Evolutionary conservation across 2,113 vertebrate genomes (phyloP), one percentile per base, ranked within the genome.

Genomic region (Nothocercus julius): DNA sequence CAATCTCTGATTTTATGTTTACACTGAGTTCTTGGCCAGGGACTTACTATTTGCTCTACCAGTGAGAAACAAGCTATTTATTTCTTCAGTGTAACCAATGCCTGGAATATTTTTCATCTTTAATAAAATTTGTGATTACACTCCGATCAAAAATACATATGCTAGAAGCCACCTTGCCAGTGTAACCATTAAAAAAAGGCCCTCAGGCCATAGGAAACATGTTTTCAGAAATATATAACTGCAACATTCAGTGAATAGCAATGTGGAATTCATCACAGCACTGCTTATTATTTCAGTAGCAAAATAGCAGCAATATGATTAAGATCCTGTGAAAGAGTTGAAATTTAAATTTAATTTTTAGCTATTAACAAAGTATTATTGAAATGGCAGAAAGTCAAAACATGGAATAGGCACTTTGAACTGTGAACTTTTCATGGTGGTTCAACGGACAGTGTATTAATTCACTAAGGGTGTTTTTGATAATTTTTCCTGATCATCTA

Each of bases 321-420:
- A 84, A 86, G 40, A 64, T 40, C n/a, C 56, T 45, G 49, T 5
- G 63, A 28, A 4, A 13, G 69, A 84, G 93, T 49, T 63, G 24
- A 54, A 25, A 70, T 92, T 84, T 93, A 81, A 78, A 5, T 95
- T 86, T 89, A 95, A 89, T 84, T 56, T 93, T 93, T 91, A 78
- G 36, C 24, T 67, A 36, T n/a, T 47, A 47, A 67, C 32, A 5
- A 44, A n/a, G 64, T 20, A 58, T 3, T 32, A 49, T 7, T 15
- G 40, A 77, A 95, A 78, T 66, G 42, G 51, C 47, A 93, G 75
- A 81, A 82, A 68, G 45, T 68, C 64, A 92, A 66, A 81, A 54
- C 5, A 42, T 0, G 15, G 22, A 62, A 34, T 27, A 20, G 38
- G 42, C 77, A 68, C 27, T 79, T 51, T n/a, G 45, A 81, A 47